Evolutionary conservation across 1,140 invertebrate genomes (phyloP).

Genomic region (Chymomyza costata): DNA sequence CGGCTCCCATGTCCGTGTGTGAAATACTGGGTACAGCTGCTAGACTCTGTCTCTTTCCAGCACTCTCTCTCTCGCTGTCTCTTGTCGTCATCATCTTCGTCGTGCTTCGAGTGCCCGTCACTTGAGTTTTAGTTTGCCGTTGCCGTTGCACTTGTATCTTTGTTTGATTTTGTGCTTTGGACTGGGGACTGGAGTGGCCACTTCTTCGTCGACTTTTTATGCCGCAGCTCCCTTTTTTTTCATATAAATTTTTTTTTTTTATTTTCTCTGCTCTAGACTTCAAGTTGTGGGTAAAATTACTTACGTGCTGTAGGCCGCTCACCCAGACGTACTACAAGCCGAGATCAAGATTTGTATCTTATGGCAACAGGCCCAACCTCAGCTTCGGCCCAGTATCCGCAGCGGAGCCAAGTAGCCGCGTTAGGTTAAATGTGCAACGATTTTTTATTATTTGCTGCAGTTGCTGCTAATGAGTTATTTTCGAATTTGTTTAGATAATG

Average conservation of each 20-base stretch:
- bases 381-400: not conserved
- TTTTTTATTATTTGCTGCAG: constrained; percentile 50
- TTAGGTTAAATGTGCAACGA: constrained; percentile 37
- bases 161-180: not conserved
- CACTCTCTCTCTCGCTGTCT: constrained; percentile 4
- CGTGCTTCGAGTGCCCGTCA: constrained; percentile 4
- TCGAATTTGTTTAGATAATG: constrained; percentile 72
- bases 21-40: constrained; percentile 50
- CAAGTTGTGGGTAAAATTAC: constrained; percentile 50
- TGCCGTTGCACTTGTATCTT: not conserved
- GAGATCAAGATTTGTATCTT: not conserved
- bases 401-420: constrained; percentile 16
- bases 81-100: constrained; percentile 12
- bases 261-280: not conserved
- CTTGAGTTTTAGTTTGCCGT: too few species aligned
- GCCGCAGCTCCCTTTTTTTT: not conserved
- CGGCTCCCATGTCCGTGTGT: constrained; percentile 20
- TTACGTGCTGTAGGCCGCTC: constrained; percentile 34
- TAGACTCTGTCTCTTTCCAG: constrained; percentile 3
- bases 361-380: too few species aligned
- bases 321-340: constrained; percentile 32
- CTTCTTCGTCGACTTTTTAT: too few species aligned
- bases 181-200: not conserved
- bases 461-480: constrained; percentile 59
- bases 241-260: not conserved